phyloP scores from a whole-genome alignment of 1,140 invertebrate species.

The Melipona quadrifasciata region DNA sequence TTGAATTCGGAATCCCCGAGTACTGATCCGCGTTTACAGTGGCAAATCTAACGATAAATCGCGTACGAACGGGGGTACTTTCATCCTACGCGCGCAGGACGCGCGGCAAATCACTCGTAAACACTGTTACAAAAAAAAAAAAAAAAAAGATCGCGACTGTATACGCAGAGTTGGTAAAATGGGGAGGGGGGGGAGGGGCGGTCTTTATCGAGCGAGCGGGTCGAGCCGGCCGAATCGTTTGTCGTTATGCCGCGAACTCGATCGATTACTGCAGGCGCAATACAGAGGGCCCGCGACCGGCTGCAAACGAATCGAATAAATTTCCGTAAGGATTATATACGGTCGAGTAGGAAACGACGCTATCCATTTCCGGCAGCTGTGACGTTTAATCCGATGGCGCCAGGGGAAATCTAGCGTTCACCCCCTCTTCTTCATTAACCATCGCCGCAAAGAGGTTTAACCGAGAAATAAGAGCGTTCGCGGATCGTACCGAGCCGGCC shows the following conservation, averaged over 20 bases:
- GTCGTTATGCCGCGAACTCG: constrained; percentile 32
- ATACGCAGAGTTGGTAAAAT: no score
- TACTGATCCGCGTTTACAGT: background rate
- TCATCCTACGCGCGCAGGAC: background rate
- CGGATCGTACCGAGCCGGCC: background rate
- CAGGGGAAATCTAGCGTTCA: constrained; percentile 61
- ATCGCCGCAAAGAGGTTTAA: constrained; percentile 46
- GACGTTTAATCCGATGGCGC: constrained; percentile 66
- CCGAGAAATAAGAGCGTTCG: constrained; percentile 45
- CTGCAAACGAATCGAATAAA: constrained; percentile 54
- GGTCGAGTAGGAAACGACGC: constrained; percentile 57
- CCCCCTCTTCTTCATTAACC: constrained; percentile 48
- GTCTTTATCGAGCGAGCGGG: constrained; percentile 1
- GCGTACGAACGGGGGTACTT: no score
- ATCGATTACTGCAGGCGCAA: constrained; percentile 7
- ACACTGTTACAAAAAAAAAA: background rate
- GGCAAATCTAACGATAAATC: constrained; percentile 1
- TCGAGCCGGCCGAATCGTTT: constrained; percentile 17
- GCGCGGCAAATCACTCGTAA: background rate
- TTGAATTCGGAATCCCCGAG: background rate
- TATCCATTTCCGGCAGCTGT: constrained; percentile 64
- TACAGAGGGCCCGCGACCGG: background rate
- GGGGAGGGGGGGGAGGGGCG: no score
- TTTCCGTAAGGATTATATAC: constrained; percentile 58
- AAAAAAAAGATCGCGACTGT: background rate